These are phyloP conservation scores for Polyommatus icarus DNA, from an alignment of 2,888 invertebrate species.

Conservation along the genomic window DNA sequence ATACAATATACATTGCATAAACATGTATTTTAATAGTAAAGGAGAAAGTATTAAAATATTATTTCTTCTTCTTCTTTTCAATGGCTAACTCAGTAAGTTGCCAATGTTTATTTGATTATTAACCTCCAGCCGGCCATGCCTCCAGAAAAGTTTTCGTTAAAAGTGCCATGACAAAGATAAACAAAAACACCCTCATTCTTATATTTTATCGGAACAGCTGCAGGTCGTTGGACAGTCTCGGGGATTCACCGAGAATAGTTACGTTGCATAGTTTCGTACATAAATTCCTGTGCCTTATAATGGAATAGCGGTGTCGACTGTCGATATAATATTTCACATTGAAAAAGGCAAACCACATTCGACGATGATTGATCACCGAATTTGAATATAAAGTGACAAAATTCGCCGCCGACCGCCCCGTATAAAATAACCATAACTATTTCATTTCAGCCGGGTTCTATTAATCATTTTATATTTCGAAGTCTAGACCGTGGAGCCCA, in stretches of 20 bases:
- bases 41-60: too few species aligned
- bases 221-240: too few species aligned
- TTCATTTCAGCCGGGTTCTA: background rate
- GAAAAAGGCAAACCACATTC: background rate
- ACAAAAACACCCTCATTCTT: too few species aligned
- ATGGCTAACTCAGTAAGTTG: too few species aligned
- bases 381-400: background rate
- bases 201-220: too few species aligned
- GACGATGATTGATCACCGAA: background rate
- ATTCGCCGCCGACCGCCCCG: background rate
- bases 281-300: background rate
- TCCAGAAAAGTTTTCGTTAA: too few species aligned
- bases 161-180: too few species aligned
- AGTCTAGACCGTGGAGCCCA: background rate
- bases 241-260: background rate
- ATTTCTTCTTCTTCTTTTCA: too few species aligned
- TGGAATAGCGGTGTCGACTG: background rate
- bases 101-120: too few species aligned
- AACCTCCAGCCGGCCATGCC: too few species aligned
- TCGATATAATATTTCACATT: background rate
- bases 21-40: too few species aligned
- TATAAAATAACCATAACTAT: conserved; percentile 9
- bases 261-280: background rate
- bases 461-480: background rate
- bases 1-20: too few species aligned